Evolutionary conservation across 2,113 vertebrate genomes (phyloP).

Genomic region (Monopterus albus): DNA sequence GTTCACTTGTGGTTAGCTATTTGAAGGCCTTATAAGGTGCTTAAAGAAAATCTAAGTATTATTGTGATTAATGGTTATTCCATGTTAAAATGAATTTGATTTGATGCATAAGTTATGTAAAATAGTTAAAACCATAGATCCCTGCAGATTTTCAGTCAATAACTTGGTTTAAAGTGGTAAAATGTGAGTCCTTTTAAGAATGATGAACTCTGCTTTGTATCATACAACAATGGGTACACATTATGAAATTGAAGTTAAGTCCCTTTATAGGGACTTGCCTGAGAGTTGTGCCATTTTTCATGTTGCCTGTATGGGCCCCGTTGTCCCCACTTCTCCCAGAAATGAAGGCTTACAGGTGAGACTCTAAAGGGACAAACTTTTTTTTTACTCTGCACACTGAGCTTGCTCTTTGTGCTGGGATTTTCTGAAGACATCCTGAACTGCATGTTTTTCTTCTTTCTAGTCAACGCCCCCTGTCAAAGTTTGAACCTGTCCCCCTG

Average conservation of each 20-base stretch:
- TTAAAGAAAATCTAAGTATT: too few relatives aligned
- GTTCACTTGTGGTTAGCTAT: too few relatives aligned
- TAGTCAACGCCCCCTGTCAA: constrained; percentile 33
- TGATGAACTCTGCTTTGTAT: too few relatives aligned
- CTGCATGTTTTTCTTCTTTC: constrained; percentile 62
- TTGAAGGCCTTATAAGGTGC: too few relatives aligned
- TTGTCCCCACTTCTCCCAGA: constrained; percentile 4
- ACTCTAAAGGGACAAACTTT: background rate
- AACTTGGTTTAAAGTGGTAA: too few relatives aligned
- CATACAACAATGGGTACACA: too few relatives aligned
- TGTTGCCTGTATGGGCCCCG: constrained; percentile 61
- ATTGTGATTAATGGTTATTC: background rate
- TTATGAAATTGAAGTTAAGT: too few relatives aligned
- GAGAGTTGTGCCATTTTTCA: constrained; percentile 57
- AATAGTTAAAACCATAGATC: background rate
- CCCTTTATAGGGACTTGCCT: constrained; percentile 8
- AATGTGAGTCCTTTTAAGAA: too few relatives aligned
- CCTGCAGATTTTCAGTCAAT: background rate
- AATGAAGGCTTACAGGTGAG: constrained; percentile 43
- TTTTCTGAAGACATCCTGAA: constrained; percentile 25
- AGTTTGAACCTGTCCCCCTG: constrained; percentile 17
- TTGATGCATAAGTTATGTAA: too few relatives aligned
- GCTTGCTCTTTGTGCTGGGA: background rate
- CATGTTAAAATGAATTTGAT: background rate
- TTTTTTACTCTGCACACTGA: background rate